Evolutionary conservation across 2,797 vertebrate genomes (phyloP), one percentile per base, ranked within the genome.

Genomic region (Acomys russatus): DNA sequence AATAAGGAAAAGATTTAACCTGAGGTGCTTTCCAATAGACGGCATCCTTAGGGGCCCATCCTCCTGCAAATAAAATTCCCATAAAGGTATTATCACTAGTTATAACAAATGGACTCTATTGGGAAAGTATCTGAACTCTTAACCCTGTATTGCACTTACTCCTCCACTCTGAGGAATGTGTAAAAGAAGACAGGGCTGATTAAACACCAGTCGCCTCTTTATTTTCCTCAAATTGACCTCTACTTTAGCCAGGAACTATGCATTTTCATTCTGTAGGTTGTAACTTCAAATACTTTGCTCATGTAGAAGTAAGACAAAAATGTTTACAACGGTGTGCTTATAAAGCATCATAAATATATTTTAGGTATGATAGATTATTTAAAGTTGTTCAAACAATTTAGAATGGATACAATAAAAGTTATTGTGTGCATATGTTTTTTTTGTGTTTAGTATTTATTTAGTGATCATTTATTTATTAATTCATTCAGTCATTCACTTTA

Each of bases 321-420:
- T 88, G 94, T 97, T 94, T 97, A 97, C 90, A 30, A 93, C 66
- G 84, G 84, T 91, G 73, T 95, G 86, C 96, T 97, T 71, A 93
- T 82, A 71, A n/a, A 61, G 76, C 78, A 92, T 87, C 92, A 68
- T 92, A 93, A 96, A 97, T 78, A 73, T 87, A 97, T 95, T 73
- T 97, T 96, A 94, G 96, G 86, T 97, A 82, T 97, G 95, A 93
- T 97, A 94, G 88, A 89, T 92, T 94, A 64, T 92, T 96, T 98
- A 51, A 51, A 85, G 23, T 97, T 92, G 86, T 91, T 97, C 51
- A 90, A 97, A 88, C n/a, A 97, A 97, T 98, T 97, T 97, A 97
- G 78, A 96, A 93, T 96, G 54, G 76, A 88, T 97, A 94, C 97
- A 97, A 82, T 91, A 95, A 97, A 44, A 96, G 12, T 86, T 68